These are phyloP conservation scores for Mimumesa dahlbomi DNA, from an alignment of 2,888 invertebrate genomes.

Conservation along the genomic window DNA sequence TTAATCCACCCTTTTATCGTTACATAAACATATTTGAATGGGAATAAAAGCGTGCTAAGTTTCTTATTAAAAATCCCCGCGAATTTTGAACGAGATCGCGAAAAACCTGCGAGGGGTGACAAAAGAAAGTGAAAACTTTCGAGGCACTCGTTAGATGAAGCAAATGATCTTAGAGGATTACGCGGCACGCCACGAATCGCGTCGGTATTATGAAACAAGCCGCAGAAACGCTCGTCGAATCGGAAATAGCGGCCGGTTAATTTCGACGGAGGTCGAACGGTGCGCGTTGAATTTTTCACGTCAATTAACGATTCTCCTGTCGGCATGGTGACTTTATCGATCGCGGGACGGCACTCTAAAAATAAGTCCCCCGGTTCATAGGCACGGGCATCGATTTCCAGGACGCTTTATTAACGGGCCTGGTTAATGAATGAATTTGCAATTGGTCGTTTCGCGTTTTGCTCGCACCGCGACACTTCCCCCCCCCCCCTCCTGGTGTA, in stretches of 20 bases:
- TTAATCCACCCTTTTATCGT: no score
- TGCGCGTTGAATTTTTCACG: conserved; percentile 34
- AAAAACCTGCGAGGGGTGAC: background rate
- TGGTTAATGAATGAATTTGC: conserved; percentile 31
- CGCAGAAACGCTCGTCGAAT: background rate
- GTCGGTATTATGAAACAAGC: conserved; percentile 31
- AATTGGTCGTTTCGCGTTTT: no score
- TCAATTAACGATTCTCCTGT: conserved; percentile 41
- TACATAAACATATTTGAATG: no score
- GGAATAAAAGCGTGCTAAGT: no score
- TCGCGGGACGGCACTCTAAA: conserved; percentile 49
- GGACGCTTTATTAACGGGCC: conserved; percentile 36
- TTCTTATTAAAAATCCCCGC: no score
- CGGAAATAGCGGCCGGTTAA: background rate
- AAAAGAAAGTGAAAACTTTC: conserved; percentile 24
- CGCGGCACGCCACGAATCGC: conserved; percentile 40
- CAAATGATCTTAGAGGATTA: conserved; percentile 46
- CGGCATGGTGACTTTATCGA: conserved; percentile 51
- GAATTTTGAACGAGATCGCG: no score
- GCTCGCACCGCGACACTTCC: no score
- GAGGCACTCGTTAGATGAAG: conserved; percentile 17
- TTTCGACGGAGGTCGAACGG: conserved; percentile 5
- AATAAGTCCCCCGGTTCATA: conserved; percentile 50
- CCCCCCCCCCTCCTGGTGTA: no score
- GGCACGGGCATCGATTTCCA: conserved; percentile 21